Evolutionary conservation across 1,140 invertebrate species (phyloP).

Genomic region (Homarus americanus): DNA sequence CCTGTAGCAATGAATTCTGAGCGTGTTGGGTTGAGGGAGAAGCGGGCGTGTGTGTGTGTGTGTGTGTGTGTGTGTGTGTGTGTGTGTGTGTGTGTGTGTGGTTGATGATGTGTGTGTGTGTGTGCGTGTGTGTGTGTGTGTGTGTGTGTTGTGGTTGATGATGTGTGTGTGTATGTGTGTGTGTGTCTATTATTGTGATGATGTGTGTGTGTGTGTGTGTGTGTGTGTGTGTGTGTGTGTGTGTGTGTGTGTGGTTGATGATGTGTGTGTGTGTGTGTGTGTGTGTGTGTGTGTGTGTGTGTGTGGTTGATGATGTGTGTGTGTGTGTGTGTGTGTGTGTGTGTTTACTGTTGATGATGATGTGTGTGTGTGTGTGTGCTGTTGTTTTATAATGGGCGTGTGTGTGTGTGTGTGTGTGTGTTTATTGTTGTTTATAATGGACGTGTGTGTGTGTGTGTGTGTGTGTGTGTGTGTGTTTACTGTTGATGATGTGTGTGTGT

Average conservation of each 20-base stretch:
- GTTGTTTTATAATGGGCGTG: no score
- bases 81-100: neutral
- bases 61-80: no score
- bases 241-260: neutral
- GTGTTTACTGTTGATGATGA: neutral
- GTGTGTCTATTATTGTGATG: neutral
- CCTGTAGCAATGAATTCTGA: no score
- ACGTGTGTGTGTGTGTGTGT: neutral
- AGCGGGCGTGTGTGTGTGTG: no score
- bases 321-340: neutral
- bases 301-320: no score
- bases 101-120: neutral
- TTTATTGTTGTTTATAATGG: no score
- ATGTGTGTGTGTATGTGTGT: neutral
- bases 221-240: neutral
- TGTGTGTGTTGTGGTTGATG: no score
- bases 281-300: no score
- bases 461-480: neutral
- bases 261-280: constrained; percentile 8
- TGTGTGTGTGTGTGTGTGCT: neutral
- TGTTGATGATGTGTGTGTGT: neutral
- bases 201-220: neutral
- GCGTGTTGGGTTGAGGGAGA: no score
- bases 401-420: no score
- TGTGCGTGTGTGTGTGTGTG: neutral